Percentiles rank a stretch among this genome's conserved stretches.
Evolutionary conservation across 2,888 invertebrate species (phyloP).

Genomic region (Myopa tessellatipennis): DNA sequence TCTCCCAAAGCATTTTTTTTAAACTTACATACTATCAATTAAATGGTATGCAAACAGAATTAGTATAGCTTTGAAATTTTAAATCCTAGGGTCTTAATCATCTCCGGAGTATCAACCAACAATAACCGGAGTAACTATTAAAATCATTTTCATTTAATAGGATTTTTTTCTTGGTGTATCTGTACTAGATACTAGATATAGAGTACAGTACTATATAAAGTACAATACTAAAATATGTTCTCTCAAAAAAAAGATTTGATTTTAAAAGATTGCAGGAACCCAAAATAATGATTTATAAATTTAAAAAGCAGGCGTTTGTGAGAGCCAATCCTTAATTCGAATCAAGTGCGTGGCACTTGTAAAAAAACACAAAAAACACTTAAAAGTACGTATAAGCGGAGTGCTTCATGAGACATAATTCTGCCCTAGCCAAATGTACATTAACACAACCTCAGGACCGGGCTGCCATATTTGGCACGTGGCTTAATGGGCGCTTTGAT

Average conservation of each 20-base stretch:
- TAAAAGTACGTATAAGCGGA: conserved; percentile 7
- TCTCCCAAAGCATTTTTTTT: no score
- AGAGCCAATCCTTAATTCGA: neutral
- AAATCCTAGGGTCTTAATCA: no score
- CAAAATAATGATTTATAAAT: neutral
- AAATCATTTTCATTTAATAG: no score
- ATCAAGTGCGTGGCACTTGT: conserved; percentile 22
- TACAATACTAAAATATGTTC: no score
- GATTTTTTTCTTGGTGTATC: no score
- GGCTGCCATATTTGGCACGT: conserved; percentile 54
- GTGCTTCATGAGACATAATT: conserved; percentile 22
- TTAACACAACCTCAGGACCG: neutral
- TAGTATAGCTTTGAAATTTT: no score
- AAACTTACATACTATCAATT: no score
- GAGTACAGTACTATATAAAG: no score
- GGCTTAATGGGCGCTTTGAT: conserved; percentile 60
- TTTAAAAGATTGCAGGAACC: neutral
- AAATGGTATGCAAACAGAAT: no score
- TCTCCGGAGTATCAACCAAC: no score
- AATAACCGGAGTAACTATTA: no score
- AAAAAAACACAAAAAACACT: conserved; percentile 20
- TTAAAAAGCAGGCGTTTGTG: neutral
- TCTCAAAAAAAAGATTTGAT: neutral
- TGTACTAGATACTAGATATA: no score
- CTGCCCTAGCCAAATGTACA: neutral